phyloP scores from a whole-genome alignment of 2,888 invertebrate species.

The Eupithecia centaureata region DNA sequence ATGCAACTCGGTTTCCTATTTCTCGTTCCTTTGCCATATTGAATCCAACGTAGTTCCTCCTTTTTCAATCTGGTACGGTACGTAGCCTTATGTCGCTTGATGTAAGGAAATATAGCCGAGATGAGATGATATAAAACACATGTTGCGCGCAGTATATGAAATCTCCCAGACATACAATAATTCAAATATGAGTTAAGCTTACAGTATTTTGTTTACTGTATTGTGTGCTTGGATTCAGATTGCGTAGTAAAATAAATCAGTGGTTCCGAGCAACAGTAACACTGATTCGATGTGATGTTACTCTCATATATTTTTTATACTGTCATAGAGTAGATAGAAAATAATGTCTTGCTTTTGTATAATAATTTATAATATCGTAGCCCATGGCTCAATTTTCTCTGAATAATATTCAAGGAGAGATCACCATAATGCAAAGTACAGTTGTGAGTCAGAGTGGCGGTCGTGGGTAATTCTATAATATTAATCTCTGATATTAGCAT shows the following conservation, averaged over 20 bases:
- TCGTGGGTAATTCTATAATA: constrained; percentile 64
- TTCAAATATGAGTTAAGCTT: constrained; percentile 74
- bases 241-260: constrained; percentile 6
- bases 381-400: constrained; percentile 38
- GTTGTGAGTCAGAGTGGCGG: constrained; percentile 56
- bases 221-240: constrained; percentile 14
- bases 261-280: constrained; percentile 51
- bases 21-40: constrained; percentile 73
- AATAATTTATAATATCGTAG: constrained; percentile 19
- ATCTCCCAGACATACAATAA: constrained; percentile 67
- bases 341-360: constrained; percentile 12
- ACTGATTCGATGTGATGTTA: constrained; percentile 24
- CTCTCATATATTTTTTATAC: constrained; percentile 5
- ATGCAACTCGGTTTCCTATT: constrained; percentile 71
- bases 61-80: constrained; percentile 73
- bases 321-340: constrained; percentile 4
- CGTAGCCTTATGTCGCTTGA: constrained; percentile 59
- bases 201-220: constrained; percentile 59
- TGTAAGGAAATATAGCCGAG: constrained; percentile 66
- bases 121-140: constrained; percentile 75
- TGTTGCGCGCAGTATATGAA: constrained; percentile 68
- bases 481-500: constrained; percentile 76
- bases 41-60: constrained; percentile 69
- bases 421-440: constrained; percentile 55
- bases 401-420: constrained; percentile 54